Conservation (phyloP, 2,888 invertebrate species). For the Tribolium freemani region DNA sequence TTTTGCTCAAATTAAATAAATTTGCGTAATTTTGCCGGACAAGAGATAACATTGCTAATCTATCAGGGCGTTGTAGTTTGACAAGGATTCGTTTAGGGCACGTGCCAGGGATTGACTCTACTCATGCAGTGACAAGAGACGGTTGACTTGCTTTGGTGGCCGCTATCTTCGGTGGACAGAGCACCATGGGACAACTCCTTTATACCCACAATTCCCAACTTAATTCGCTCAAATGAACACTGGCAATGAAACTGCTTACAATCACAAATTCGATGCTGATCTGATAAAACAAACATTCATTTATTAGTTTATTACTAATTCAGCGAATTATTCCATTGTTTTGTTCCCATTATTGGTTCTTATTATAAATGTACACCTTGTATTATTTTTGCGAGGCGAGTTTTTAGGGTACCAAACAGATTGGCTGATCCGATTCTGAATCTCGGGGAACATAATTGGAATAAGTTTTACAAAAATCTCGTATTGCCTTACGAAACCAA, state of each 20-base stretch:
- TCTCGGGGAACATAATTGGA: slow-evolving; percentile 17
- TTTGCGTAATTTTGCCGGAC: not conserved
- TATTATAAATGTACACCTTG: slow-evolving; percentile 19
- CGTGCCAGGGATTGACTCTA: slow-evolving; percentile 47
- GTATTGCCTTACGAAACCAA: slow-evolving; percentile 1
- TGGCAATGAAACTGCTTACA: slow-evolving; percentile 6
- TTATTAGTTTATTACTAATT: not conserved
- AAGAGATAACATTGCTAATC: slow-evolving; percentile 13
- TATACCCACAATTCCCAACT: slow-evolving; percentile 24
- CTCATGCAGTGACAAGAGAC: slow-evolving; percentile 52
- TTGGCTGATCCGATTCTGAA: too few species aligned
- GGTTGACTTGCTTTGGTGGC: slow-evolving; percentile 45
- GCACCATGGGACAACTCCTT: slow-evolving; percentile 46
- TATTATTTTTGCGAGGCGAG: not conserved
- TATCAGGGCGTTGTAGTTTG: slow-evolving; percentile 5
- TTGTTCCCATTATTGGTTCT: slow-evolving; percentile 5
- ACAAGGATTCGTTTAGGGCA: slow-evolving; percentile 20
- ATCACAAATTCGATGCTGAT: slow-evolving; percentile 20
- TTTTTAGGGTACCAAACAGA: slow-evolving; percentile 18
- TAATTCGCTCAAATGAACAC: slow-evolving; percentile 35
- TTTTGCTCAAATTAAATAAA: not conserved
- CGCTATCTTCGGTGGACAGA: slow-evolving; percentile 57
- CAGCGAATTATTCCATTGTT: not conserved
- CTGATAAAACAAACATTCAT: not conserved
- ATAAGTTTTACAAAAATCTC: not conserved